Evolutionary conservation across 2,888 invertebrate genomes (phyloP).

Genomic region (Trichopria drosophilae): DNA sequence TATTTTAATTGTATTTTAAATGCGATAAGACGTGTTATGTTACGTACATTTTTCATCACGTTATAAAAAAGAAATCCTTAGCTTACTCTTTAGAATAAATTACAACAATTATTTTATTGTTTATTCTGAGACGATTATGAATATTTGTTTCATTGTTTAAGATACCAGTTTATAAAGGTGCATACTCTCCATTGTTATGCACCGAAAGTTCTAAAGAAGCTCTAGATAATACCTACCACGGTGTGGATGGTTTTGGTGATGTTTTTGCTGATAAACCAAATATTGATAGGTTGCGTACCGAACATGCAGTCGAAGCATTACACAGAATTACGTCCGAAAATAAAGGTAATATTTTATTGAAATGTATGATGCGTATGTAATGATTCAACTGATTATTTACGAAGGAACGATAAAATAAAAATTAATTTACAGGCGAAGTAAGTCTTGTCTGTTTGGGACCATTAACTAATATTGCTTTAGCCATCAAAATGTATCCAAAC

Average conservation of each 20-base stretch:
- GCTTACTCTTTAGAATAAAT: no score
- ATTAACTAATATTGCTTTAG: slow-evolving; percentile 78
- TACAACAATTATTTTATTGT: no score
- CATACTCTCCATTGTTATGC: slow-evolving; percentile 55
- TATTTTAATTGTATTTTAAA: no score
- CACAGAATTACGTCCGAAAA: slow-evolving; percentile 63
- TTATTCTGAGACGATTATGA: no score
- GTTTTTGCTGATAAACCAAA: slow-evolving; percentile 59
- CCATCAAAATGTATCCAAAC: slow-evolving; percentile 69
- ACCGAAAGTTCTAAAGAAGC: slow-evolving; percentile 49
- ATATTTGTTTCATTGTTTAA: slow-evolving; percentile 46
- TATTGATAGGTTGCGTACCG: slow-evolving; percentile 58
- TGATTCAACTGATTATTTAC: slow-evolving; percentile 1
- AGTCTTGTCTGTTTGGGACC: slow-evolving; percentile 72
- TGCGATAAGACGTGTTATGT: no score
- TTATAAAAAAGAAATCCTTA: no score
- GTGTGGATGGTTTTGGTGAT: slow-evolving; percentile 75
- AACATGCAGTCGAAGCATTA: slow-evolving; percentile 67
- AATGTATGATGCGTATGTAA: slow-evolving; percentile 2
- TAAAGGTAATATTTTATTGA: slow-evolving; percentile 56
- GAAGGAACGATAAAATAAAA: slow-evolving; percentile 25
- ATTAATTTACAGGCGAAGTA: slow-evolving; percentile 61
- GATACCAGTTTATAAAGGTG: slow-evolving; percentile 74
- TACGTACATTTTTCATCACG: no score
- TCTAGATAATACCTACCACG: slow-evolving; percentile 62